Base-by-base conservation (phyloP, 2,888 invertebrate species). In the Thereva unica region DNA sequence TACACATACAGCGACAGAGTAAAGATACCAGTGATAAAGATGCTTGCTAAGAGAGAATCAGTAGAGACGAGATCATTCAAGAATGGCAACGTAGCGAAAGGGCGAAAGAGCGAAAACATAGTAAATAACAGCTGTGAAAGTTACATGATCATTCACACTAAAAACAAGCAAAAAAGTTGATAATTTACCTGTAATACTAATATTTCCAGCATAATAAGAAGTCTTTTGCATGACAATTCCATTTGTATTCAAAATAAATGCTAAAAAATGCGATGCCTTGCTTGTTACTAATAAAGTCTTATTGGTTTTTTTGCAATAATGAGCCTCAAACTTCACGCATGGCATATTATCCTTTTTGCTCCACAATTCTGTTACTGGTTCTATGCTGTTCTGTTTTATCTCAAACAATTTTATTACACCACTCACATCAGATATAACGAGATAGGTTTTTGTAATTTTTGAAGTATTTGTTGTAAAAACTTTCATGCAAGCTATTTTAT, bases 181-280 rank as follows among this genome's bases (percentile, higher is more conserved):
- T 42, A 42, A 12, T 9, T 52, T 40, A 69, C 69, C 67, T 61
- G 69, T 65, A 5, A 69, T 61, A 9, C 50, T 4, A 35, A 50
- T n/a, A 12, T 54, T 66, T 44, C 67, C 69, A 10, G 61, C 6
- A 44, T 47, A 65, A n/a, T 45, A 42, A 4, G 47, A 52, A 5
- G 8, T 40, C 56, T 49, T 67, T 7, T 12, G 3, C 3, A 64
- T 7, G 8, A 69, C 10, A 34, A 44, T 34, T 35, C 69, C 73
- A 2, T 50, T 44, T 4, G 9, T 10, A 0, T 71, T 71, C 45
- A 77, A 55, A 34, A 73, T 65, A 73, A 76, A 79, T n/a, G 72
- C 69, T 1, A 80, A 64, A 4, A 78, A 6, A 71, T 78, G 76
- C 0, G 77, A 73, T 0, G 72, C 73, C 66, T 79, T 79, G 44